These are phyloP conservation scores for Naja naja DNA, from an alignment of 2,113 vertebrate genomes.

Conservation along the genomic window DNA sequence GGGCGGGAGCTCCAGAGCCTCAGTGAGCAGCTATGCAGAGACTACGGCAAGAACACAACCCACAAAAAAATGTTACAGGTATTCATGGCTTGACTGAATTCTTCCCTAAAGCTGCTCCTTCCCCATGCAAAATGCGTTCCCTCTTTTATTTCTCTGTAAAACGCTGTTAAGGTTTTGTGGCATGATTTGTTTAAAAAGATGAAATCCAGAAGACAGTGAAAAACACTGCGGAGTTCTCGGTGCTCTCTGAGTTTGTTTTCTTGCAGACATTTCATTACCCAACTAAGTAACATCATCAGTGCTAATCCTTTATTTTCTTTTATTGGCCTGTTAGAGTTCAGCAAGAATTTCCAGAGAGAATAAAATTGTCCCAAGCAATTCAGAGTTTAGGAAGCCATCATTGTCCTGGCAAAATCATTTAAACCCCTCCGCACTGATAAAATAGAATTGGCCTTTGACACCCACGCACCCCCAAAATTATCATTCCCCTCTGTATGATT, in stretches of 20 bases:
- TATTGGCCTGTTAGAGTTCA: neutral
- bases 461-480: neutral
- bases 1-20: slow-evolving; percentile 93
- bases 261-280: neutral
- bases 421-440: neutral
- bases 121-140: neutral
- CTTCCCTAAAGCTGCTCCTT: neutral
- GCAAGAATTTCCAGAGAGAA: neutral
- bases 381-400: neutral
- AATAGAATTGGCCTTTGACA: neutral
- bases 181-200: neutral
- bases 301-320: neutral
- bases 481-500: neutral
- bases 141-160: neutral
- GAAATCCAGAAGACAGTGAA: neutral
- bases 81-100: neutral
- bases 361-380: neutral
- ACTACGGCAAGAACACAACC: slow-evolving; percentile 89
- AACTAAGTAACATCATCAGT: neutral
- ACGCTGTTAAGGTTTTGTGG: neutral
- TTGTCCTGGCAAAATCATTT: neutral
- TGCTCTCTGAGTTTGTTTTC: neutral
- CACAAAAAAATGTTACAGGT: slow-evolving; percentile 92
- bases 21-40: slow-evolving; percentile 89
- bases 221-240: neutral